These are phyloP conservation scores for Lathamus discolor DNA, from an alignment of 2,113 vertebrate species.

Conservation along the genomic window DNA sequence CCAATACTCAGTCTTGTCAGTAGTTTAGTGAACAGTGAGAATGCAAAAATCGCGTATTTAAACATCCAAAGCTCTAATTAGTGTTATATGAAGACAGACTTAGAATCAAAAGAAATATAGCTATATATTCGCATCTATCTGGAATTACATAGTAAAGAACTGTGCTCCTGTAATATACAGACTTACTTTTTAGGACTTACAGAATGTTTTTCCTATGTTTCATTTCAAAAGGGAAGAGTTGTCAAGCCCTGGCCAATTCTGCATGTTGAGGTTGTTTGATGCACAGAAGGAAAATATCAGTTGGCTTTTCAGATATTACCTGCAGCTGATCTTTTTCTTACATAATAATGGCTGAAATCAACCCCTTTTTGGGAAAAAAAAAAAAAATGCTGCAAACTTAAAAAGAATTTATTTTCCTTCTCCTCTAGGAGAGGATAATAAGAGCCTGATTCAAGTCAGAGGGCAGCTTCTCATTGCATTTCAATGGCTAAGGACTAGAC, in stretches of 20 bases:
- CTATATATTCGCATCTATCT: background rate
- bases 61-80: background rate
- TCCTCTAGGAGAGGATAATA: background rate
- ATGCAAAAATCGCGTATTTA: background rate
- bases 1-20: background rate
- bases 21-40: background rate
- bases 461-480: background rate
- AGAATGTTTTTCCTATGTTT: background rate
- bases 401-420: background rate
- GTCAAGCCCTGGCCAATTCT: background rate
- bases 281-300: background rate
- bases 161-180: background rate
- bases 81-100: background rate
- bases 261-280: background rate
- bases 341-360: background rate
- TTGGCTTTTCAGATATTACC: background rate
- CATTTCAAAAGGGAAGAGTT: background rate
- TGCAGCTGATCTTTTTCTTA: background rate
- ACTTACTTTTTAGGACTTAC: background rate
- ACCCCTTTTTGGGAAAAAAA: background rate
- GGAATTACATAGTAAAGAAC: background rate
- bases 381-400: background rate
- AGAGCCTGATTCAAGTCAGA: background rate
- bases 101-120: background rate
- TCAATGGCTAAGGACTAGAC: background rate